Evolutionary conservation across 2,888 invertebrate genomes (phyloP), one percentile per base, ranked within the genome.

Genomic region (Ceraclea dissimilis): DNA sequence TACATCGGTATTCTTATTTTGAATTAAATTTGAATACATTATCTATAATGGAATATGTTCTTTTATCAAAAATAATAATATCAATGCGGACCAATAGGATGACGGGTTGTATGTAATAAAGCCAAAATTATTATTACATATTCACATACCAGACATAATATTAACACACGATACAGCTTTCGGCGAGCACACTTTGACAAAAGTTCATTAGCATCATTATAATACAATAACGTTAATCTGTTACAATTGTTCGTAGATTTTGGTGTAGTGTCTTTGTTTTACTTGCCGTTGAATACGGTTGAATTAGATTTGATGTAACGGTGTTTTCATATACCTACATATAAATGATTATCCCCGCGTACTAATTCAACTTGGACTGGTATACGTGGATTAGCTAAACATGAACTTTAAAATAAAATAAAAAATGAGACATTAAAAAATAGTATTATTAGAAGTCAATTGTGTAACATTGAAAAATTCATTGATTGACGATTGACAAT

Each of bases 291-390:
- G 39, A 39, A 16, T 39, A 13, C 13, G 39, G 13, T 39, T 26
- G 39, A n/a, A 39, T 39, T 39, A 39, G n/a, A 39, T 39, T n/a
- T 39, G 39, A 39, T 51, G 39, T 56, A 61, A 61, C 61, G 61
- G 61, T 61, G 55, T 52, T 59, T 61, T 54, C 55, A 60, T 61
- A 57, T 60, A 61, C 51, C 59, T 60, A 61, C 51, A 57, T 49
- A 55, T 56, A 53, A 56, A 52, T 54, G 60, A 59, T 61, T 57
- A 61, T 61, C 57, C 57, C 49, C 52, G 21, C 43, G 60, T 53
- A 60, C 55, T 52, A 50, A 50, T 51, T 33, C 52, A 49, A 52
- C 49, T 21, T 52, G 26, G 52, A 53, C 57, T 60, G 48, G 51
- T 53, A 47, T 26, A 26, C 26, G 26, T 10, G 4, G 26, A 26